phyloP scores from a whole-genome alignment of 2,113 vertebrate species.

The Sebastes fasciatus region DNA sequence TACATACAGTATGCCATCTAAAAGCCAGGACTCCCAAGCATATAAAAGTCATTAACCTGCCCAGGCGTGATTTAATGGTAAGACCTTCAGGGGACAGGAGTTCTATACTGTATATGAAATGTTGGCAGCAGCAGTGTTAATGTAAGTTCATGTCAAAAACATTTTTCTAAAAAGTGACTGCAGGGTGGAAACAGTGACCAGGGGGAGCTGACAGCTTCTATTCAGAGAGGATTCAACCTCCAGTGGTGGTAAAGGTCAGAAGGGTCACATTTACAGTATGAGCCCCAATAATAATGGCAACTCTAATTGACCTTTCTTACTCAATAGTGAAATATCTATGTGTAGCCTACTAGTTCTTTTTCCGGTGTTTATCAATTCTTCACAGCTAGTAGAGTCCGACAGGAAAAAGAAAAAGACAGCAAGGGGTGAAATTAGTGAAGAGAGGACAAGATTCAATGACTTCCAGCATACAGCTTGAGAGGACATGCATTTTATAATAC shows the following conservation, averaged over 20 bases:
- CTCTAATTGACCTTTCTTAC: constrained; percentile 22
- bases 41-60: not conserved
- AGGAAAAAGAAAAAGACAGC: too few relatives aligned
- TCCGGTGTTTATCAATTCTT: too few relatives aligned
- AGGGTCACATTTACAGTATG: too few relatives aligned
- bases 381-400: too few relatives aligned
- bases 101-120: not conserved
- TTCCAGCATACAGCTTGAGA: too few relatives aligned
- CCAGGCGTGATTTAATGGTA: not conserved
- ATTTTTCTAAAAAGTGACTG: not conserved
- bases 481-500: too few relatives aligned
- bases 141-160: not conserved
- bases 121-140: not conserved
- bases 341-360: not conserved
- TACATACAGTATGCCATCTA: not conserved
- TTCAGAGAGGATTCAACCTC: constrained; percentile 9
- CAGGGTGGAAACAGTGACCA: not conserved
- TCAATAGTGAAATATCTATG: not conserved
- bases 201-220: not conserved
- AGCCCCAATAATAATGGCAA: not conserved
- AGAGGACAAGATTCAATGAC: too few relatives aligned
- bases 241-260: constrained; percentile 18
- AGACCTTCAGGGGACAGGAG: not conserved
- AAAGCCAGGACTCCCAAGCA: not conserved
- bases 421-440: too few relatives aligned